Conservation (phyloP, 1,140 invertebrate genomes). For the Ips typographus region DNA sequence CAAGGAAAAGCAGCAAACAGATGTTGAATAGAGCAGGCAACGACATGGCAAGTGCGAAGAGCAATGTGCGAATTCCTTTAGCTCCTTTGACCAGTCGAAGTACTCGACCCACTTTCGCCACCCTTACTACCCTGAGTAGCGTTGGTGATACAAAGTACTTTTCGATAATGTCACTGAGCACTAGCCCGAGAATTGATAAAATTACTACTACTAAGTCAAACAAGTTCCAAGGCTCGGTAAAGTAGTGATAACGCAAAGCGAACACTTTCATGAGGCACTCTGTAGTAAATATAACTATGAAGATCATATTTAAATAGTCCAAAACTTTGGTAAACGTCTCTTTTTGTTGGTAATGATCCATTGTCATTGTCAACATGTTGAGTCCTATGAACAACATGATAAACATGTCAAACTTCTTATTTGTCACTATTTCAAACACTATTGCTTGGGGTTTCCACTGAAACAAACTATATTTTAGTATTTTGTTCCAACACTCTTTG, state of each 20-base stretch:
- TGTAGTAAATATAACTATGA: constrained; percentile 96
- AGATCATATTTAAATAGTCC: constrained; percentile 92
- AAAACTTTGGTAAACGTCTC: constrained; percentile 80
- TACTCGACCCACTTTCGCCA: constrained; percentile 96
- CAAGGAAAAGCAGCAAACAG: constrained; percentile 93
- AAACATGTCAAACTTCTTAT: constrained; percentile 99
- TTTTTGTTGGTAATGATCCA: constrained; percentile 93
- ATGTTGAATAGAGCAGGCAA: constrained; percentile 98
- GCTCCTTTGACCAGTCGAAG: constrained; percentile 96
- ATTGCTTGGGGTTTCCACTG: constrained; percentile 95
- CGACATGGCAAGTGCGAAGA: constrained; percentile 97
- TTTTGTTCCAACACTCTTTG: not conserved
- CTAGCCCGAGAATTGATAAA: constrained; percentile 95
- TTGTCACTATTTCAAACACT: constrained; percentile 95
- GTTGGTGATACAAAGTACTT: constrained; percentile 98
- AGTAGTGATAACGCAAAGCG: constrained; percentile 95
- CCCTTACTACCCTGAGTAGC: constrained; percentile 92
- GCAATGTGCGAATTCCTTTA: constrained; percentile 93
- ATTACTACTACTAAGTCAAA: constrained; percentile 99
- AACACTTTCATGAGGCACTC: constrained; percentile 98
- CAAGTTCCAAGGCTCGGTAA: constrained; percentile 98
- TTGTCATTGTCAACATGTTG: constrained; percentile 98
- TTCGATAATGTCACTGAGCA: constrained; percentile 93
- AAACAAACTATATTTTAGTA: constrained; percentile 48
- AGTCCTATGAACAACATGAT: constrained; percentile 99